Evolutionary conservation across 1,140 invertebrate genomes (phyloP).

Genomic region (Stratiolaelaps scimitus): DNA sequence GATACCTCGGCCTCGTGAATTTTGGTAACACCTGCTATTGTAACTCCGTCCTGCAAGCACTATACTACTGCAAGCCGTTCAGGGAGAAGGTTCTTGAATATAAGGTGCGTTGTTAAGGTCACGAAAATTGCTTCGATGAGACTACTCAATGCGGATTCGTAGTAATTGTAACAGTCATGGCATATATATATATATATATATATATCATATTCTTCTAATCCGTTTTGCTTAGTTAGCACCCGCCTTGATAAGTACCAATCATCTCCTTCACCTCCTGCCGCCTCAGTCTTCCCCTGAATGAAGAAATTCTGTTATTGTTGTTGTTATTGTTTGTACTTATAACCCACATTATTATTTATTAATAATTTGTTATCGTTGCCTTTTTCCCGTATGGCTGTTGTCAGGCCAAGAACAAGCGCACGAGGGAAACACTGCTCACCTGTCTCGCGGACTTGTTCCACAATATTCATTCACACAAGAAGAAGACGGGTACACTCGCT

Average conservation of each 20-base stretch:
- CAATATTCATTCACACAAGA: conserved; percentile 97
- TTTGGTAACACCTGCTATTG: conserved; percentile 99
- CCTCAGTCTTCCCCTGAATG: too few relatives aligned
- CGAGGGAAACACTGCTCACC: conserved; percentile 92
- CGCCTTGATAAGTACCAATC: too few relatives aligned
- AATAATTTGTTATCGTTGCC: conserved; percentile 26
- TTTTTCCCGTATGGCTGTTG: neutral
- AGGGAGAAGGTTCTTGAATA: conserved; percentile 96
- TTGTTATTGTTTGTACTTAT: too few relatives aligned
- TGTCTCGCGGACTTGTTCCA: conserved; percentile 97
- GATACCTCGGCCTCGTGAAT: conserved; percentile 97
- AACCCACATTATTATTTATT: too few relatives aligned
- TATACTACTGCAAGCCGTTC: conserved; percentile 98
- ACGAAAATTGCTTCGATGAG: too few relatives aligned
- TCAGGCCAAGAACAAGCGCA: conserved; percentile 78
- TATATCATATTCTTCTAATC: too few relatives aligned
- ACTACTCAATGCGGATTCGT: too few relatives aligned
- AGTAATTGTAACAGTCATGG: too few relatives aligned
- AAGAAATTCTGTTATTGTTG: too few relatives aligned
- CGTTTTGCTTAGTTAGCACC: too few relatives aligned
- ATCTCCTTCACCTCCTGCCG: too few relatives aligned
- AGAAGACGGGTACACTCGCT: conserved; percentile 96
- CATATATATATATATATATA: too few relatives aligned
- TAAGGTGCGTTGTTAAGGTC: conserved; percentile 46
- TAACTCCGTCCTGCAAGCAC: conserved; percentile 96